A percentile compares a stretch with the other conserved stretches of the same genome.
Conservation (phyloP, 2,888 invertebrate species). For the Heteromurus nitidus region DNA sequence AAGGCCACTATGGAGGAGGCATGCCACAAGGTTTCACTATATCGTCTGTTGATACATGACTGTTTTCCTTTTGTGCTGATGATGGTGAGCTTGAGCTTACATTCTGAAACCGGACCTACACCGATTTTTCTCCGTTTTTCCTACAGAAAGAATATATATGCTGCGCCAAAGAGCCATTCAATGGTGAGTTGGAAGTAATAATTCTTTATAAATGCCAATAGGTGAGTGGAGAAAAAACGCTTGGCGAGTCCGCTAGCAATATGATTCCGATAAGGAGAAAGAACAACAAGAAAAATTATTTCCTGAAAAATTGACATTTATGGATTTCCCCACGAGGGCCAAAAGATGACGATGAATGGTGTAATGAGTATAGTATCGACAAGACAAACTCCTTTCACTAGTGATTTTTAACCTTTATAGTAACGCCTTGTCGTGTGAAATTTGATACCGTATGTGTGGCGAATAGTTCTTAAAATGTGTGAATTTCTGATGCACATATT, state of each 20-base stretch:
- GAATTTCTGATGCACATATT: no score
- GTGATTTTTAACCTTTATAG: background rate
- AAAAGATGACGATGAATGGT: conserved; percentile 13
- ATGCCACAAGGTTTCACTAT: background rate
- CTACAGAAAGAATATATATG: background rate
- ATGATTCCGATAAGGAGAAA: background rate
- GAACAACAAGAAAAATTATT: conserved; percentile 54
- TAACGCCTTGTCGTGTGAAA: conserved; percentile 23
- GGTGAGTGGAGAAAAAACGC: background rate
- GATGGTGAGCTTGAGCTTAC: background rate
- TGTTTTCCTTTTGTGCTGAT: conserved; percentile 14
- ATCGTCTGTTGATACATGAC: background rate
- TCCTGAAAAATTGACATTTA: conserved; percentile 62
- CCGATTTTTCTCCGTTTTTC: background rate
- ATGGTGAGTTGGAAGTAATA: conserved; percentile 37
- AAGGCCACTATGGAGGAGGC: background rate
- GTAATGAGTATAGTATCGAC: background rate
- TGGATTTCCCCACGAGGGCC: conserved; percentile 46
- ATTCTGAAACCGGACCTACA: background rate
- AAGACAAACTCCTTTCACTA: background rate
- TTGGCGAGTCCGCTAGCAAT: background rate
- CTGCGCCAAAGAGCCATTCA: background rate
- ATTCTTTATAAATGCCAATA: conserved; percentile 54
- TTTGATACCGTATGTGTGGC: background rate
- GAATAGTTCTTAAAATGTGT: no score